phyloP scores from a whole-genome alignment of 2,888 invertebrate species.

The Epirrita christyi region DNA sequence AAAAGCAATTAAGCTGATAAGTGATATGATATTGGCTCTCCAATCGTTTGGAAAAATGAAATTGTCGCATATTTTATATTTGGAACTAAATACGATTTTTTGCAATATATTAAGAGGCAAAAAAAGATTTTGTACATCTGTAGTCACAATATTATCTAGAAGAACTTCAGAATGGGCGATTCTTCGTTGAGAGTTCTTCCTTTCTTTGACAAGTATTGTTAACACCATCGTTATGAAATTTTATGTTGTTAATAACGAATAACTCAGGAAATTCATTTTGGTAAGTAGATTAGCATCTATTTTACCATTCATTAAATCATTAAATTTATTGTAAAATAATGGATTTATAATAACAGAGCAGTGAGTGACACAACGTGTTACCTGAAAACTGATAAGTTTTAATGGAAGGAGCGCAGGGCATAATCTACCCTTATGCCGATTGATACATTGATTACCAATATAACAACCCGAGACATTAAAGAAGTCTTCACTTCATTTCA shows the following conservation, averaged over 20 bases:
- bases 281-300: too few relatives aligned
- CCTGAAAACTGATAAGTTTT: not conserved
- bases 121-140: slow-evolving; percentile 8
- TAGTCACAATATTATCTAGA: slow-evolving; percentile 1
- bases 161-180: not conserved
- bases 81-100: slow-evolving; percentile 1
- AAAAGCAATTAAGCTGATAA: not conserved
- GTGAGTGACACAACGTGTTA: not conserved
- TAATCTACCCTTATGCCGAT: too few relatives aligned
- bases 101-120: slow-evolving; percentile 5
- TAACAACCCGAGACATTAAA: too few relatives aligned
- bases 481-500: too few relatives aligned
- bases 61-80: slow-evolving; percentile 3
- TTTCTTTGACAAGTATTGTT: not conserved
- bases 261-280: too few relatives aligned
- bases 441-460: too few relatives aligned
- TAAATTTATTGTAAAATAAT: not conserved
- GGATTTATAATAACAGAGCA: not conserved
- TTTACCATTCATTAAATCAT: too few relatives aligned
- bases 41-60: slow-evolving; percentile 15
- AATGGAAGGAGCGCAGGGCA: not conserved
- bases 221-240: not conserved
- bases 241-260: not conserved
- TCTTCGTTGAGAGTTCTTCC: not conserved
- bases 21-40: not conserved